phyloP scores from a whole-genome alignment of 2,113 vertebrate species.

The Morone saxatilis region DNA sequence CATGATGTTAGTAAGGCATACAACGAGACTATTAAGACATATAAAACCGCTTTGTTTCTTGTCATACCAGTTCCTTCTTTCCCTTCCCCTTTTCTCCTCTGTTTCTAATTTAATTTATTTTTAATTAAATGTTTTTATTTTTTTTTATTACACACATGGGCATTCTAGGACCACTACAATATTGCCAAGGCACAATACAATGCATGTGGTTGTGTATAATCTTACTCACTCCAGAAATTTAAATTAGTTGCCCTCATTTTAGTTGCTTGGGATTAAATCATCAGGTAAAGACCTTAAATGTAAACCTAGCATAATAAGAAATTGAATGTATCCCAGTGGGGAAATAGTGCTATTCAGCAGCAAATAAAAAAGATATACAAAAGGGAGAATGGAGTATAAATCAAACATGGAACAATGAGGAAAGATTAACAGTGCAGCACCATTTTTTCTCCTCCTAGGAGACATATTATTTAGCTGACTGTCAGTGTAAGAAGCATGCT shows the following conservation, averaged over 20 bases:
- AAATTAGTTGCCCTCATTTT: conserved; percentile 3
- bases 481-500: conserved; percentile 10
- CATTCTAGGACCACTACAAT: neutral
- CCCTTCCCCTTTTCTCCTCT: neutral
- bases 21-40: conserved; percentile 11
- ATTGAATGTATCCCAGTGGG: conserved; percentile 11
- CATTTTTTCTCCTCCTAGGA: neutral
- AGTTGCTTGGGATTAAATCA: neutral
- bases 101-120: too few species aligned
- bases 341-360: neutral
- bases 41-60: neutral
- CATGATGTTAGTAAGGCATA: neutral
- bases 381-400: conserved; percentile 18
- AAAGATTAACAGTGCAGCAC: conserved; percentile 23
- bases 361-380: conserved; percentile 12
- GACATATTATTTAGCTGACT: conserved; percentile 3
- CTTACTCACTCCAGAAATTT: neutral
- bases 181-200: too few species aligned
- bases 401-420: conserved; percentile 31
- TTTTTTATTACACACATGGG: neutral
- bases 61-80: neutral
- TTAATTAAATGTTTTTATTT: too few species aligned
- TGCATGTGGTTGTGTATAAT: neutral
- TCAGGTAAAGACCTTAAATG: neutral
- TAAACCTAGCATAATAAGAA: neutral